Conservation (phyloP, 2,797 vertebrate species). For the Oreochromis grahami region DNA sequence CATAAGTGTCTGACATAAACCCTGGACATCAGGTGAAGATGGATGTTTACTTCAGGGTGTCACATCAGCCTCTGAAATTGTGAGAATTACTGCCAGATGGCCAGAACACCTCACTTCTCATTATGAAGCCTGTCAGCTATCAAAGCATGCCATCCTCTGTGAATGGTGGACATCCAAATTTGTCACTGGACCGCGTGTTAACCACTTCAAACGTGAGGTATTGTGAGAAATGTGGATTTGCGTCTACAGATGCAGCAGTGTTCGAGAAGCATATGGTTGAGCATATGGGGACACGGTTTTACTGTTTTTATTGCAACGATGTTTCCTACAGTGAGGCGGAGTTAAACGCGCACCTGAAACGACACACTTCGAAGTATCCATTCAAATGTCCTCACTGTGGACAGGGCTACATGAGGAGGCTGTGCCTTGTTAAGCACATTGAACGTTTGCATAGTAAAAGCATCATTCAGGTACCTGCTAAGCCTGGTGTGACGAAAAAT, state of each 20-base stretch:
- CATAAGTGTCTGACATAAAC: not conserved
- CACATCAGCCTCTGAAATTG: not conserved
- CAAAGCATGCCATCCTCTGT: conserved; percentile 39
- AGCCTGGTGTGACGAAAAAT: conserved; percentile 21
- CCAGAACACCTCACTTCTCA: not conserved
- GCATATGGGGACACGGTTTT: conserved; percentile 84
- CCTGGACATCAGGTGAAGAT: not conserved
- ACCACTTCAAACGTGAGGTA: conserved; percentile 61
- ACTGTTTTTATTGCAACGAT: conserved; percentile 88
- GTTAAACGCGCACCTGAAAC: conserved; percentile 86
- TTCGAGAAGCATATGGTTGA: conserved; percentile 84
- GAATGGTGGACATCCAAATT: conserved; percentile 14
- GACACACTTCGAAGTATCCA: conserved; percentile 84
- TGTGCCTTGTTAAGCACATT: conserved; percentile 91
- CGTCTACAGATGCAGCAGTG: conserved; percentile 76
- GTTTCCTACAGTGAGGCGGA: conserved; percentile 88
- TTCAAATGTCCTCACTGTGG: conserved; percentile 89
- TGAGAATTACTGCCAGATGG: conserved; percentile 33
- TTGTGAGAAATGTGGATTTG: conserved; percentile 90
- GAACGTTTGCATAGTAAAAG: conserved; percentile 81
- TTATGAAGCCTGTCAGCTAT: conserved; percentile 63
- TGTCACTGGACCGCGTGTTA: conserved; percentile 23
- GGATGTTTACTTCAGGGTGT: not conserved
- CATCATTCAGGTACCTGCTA: conserved; percentile 29
- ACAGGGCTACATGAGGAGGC: conserved; percentile 87